Conservation (phyloP, 92 coral and sea anemone genomes). For the Heteractis magnifica region DNA sequence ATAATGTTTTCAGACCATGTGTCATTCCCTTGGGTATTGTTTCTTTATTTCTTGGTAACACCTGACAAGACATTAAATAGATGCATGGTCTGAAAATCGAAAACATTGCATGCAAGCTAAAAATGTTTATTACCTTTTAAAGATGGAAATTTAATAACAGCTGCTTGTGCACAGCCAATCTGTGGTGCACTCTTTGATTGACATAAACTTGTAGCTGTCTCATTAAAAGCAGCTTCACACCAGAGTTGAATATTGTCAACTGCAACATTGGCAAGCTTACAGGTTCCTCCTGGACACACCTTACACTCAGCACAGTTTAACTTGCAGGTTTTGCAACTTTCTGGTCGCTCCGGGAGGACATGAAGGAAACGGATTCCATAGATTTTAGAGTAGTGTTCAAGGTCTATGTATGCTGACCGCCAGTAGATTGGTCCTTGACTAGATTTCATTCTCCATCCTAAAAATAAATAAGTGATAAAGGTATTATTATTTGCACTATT, state of each 20-base stretch:
- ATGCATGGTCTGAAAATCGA: too few relatives aligned
- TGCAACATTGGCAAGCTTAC: constrained; percentile 65
- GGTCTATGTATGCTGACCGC: constrained; percentile 79
- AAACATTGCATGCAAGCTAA: too few relatives aligned
- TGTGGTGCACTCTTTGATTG: constrained; percentile 34
- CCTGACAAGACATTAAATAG: too few relatives aligned
- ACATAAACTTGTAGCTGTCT: constrained; percentile 45
- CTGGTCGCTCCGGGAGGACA: constrained; percentile 39
- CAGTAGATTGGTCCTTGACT: constrained; percentile 72
- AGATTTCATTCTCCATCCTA: constrained; percentile 83
- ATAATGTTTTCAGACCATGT: too few relatives aligned
- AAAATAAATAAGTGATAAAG: background rate
- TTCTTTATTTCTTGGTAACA: too few relatives aligned
- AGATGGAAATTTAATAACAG: constrained; percentile 5
- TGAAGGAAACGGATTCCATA: constrained; percentile 69
- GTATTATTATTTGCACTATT: too few relatives aligned
- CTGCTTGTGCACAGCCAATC: constrained; percentile 68
- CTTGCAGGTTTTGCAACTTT: background rate
- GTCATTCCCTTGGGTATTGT: too few relatives aligned
- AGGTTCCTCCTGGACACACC: constrained; percentile 24
- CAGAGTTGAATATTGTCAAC: constrained; percentile 60
- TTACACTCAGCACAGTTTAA: constrained; percentile 18
- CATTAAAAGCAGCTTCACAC: constrained; percentile 42
- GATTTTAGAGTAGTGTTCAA: constrained; percentile 47
- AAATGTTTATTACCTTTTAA: background rate